A percentile compares a stretch with the other conserved stretches of the same genome.
These are phyloP conservation scores for Helostoma temminkii DNA, from an alignment of 2,797 vertebrate genomes.

Conservation along the genomic window DNA sequence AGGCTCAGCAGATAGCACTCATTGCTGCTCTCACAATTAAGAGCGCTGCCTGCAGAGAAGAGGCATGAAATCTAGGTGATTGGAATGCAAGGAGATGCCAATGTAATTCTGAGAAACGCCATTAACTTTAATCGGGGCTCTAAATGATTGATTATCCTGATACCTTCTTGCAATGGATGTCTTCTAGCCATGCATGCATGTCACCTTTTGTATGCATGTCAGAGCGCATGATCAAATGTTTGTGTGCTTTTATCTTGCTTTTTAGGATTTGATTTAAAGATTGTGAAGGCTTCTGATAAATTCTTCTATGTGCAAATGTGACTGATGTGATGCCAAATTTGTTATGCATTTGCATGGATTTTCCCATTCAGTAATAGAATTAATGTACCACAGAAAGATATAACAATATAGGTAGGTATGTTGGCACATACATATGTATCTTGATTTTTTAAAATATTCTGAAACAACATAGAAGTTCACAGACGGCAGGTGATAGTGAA, in stretches of 20 bases:
- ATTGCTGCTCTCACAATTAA: constrained; percentile 69
- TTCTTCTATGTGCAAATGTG: constrained; percentile 6
- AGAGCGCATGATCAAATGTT: constrained; percentile 32
- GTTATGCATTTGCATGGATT: constrained; percentile 1
- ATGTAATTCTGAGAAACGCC: constrained; percentile 66
- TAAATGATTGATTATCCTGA: constrained; percentile 56
- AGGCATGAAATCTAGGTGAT: constrained; percentile 75
- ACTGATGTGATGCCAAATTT: constrained; percentile 48
- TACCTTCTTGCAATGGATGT: constrained; percentile 25
- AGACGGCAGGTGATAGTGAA: constrained; percentile 22
- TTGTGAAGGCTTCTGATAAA: constrained; percentile 17
- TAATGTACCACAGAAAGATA: constrained; percentile 24
- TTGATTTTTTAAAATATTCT: constrained; percentile 33
- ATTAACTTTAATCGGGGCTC: constrained; percentile 75
- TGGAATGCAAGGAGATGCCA: constrained; percentile 72
- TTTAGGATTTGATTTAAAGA: constrained; percentile 17
- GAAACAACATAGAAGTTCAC: constrained; percentile 35
- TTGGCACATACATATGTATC: constrained; percentile 27
- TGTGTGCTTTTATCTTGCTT: constrained; percentile 19
- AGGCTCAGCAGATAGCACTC: constrained; percentile 76
- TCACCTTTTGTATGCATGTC: constrained; percentile 29
- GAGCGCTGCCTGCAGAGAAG: constrained; percentile 69
- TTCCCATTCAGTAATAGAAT: background rate
- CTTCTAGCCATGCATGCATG: constrained; percentile 19
- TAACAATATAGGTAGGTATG: constrained; percentile 18